These are phyloP conservation scores for Prionailurus viverrinus DNA, from an alignment of 2,113 vertebrate genomes.

Conservation along the genomic window DNA sequence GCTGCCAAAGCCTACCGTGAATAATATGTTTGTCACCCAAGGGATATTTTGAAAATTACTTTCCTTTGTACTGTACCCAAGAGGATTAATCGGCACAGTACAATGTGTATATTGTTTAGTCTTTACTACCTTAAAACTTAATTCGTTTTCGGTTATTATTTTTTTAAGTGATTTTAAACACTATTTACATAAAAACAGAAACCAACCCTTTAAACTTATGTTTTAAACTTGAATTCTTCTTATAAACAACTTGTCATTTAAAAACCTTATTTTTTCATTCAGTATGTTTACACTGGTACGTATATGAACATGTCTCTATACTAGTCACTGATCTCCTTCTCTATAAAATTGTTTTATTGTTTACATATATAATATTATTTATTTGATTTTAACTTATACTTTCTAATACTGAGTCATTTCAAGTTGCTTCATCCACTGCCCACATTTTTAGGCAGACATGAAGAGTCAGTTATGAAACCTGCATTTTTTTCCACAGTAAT, in stretches of 20 bases:
- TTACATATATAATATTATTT: background rate
- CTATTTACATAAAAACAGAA: conserved; percentile 37
- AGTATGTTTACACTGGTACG: background rate
- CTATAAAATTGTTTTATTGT: background rate
- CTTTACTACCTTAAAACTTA: conserved; percentile 55
- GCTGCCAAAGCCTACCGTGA: conserved; percentile 69
- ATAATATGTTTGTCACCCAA: conserved; percentile 64
- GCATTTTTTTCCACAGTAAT: conserved; percentile 9
- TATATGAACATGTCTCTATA: background rate
- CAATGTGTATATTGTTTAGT: conserved; percentile 45
- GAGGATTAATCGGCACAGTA: conserved; percentile 40
- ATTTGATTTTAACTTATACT: conserved; percentile 57
- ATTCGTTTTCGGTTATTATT: conserved; percentile 35
- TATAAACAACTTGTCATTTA: background rate
- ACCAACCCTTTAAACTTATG: conserved; percentile 24
- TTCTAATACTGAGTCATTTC: conserved; percentile 53
- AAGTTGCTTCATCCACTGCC: conserved; percentile 50
- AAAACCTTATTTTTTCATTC: conserved; percentile 57
- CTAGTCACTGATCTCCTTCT: background rate
- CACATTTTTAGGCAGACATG: background rate
- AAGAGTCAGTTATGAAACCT: conserved; percentile 42
- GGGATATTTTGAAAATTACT: conserved; percentile 68
- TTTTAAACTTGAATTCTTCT: conserved; percentile 38
- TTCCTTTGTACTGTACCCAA: conserved; percentile 65
- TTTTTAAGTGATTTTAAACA: conserved; percentile 48